Evolutionary conservation across 2,888 invertebrate genomes (phyloP), one percentile per base, ranked within the genome.

Genomic region (Octonoba sinensis): DNA sequence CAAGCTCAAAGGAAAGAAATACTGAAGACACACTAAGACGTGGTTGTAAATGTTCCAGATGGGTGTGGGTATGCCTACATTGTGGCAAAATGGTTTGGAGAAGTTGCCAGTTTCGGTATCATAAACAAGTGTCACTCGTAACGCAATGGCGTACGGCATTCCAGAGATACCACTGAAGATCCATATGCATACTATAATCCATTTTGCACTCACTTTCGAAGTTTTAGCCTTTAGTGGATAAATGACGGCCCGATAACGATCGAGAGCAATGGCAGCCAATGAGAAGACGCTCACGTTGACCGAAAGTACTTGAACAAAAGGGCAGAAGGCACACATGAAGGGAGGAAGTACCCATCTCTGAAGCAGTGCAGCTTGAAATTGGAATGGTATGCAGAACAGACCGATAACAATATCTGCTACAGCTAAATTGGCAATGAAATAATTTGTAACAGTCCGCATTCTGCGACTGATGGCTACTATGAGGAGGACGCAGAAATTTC

Each of bases 211-310:
- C 71, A 92, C 90, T 87, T 93, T 93, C 0, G 93, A 93, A 16
- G 93, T 93, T 85, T 92, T 91, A 22, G 93, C 93, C 60, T 93
- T 91, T 54, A 90, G 85, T 0, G 89, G 89, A 81, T 88, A 87
- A 24, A 89, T 85, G 24, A 90, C 89, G n/a, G 89, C 89, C 22
- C 88, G 88, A 88, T 95, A 95, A 36, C 96, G 91, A 89, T 96
- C 96, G 74, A 95, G 91, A 0, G 96, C 95, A 82, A 96, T 95
- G 70, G 94, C 94, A 15, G 95, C 94, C 22, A 96, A 89, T 0
- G 96, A 96, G 87, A 95, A 94, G 46, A 96, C 94, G 85, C 94
- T 94, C 18, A 96, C 95, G 87, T 94, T 95, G 1, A 96, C 95
- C 85, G 94, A 93, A 20, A 96, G 90, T 0, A 93, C 93, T 54